These are phyloP conservation scores for Ianthella basta DNA, from an alignment of 37 sponge, comb jelly and placozoan species.

Conservation along the genomic window DNA sequence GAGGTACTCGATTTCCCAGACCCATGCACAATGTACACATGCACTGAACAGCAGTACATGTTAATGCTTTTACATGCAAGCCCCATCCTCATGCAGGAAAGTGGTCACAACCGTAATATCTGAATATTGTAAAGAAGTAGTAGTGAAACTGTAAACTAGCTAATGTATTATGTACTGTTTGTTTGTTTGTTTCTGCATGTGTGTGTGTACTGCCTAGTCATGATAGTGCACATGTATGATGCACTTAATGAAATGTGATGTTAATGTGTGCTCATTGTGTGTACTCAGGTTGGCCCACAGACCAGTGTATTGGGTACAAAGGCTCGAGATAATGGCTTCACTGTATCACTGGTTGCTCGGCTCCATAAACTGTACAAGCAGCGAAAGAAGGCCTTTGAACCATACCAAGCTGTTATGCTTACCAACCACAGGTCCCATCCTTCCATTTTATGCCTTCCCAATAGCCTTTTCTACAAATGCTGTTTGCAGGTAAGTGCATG, in stretches of 20 bases:
- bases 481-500: constrained; percentile 34
- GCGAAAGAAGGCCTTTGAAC: not conserved
- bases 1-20: too few species aligned
- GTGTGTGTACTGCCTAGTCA: too few species aligned
- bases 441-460: constrained; percentile 53
- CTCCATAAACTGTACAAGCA: constrained; percentile 32
- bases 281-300: constrained; percentile 56
- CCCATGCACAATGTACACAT: too few species aligned
- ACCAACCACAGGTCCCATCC: constrained; percentile 67
- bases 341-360: constrained; percentile 45
- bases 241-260: too few species aligned
- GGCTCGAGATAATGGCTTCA: constrained; percentile 52
- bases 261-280: not conserved
- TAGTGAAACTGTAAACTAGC: too few species aligned
- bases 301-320: constrained; percentile 27
- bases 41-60: too few species aligned
- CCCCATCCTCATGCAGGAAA: too few species aligned
- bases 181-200: too few species aligned
- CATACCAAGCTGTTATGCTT: constrained; percentile 42
- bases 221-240: too few species aligned
- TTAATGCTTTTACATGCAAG: too few species aligned
- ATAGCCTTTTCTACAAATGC: constrained; percentile 58
- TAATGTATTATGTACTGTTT: not conserved
- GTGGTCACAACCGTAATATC: too few species aligned
- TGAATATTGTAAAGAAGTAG: too few species aligned